Conservation (phyloP, 1,140 invertebrate species). For the Eciton burchellii region DNA sequence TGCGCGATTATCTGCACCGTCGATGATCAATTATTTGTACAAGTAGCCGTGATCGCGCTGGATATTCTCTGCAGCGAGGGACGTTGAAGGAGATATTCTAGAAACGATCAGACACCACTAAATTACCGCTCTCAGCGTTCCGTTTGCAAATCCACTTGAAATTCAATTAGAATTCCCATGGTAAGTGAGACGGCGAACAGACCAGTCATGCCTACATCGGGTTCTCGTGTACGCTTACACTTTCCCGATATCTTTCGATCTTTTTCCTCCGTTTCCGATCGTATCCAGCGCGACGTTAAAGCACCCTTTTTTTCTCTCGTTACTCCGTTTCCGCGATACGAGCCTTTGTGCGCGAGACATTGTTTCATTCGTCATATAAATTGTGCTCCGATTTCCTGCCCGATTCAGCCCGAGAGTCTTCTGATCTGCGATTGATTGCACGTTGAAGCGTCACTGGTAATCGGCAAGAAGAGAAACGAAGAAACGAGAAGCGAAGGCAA, state of each 20-base stretch:
- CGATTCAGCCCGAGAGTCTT: not conserved
- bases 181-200: constrained; percentile 56
- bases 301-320: not conserved
- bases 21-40: constrained; percentile 10
- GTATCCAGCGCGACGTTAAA: constrained; percentile 25
- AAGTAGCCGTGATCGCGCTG: too few species aligned
- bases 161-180: constrained; percentile 69
- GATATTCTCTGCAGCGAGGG: not conserved
- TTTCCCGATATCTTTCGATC: constrained; percentile 31
- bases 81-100: constrained; percentile 31
- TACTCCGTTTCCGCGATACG: not conserved
- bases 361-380: constrained; percentile 2
- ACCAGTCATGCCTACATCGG: constrained; percentile 4
- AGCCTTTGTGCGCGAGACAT: not conserved
- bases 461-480: not conserved
- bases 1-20: not conserved
- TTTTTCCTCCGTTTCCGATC: constrained; percentile 29
- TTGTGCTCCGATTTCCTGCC: not conserved
- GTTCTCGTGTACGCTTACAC: constrained; percentile 27
- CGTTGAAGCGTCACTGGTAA: constrained; percentile 10
- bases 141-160: constrained; percentile 68
- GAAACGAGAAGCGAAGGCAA: not conserved
- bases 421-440: constrained; percentile 29
- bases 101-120: constrained; percentile 47
- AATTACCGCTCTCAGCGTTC: constrained; percentile 39